Conservation (phyloP, 2,113 vertebrate genomes). For the Xenopus laevis region DNA sequence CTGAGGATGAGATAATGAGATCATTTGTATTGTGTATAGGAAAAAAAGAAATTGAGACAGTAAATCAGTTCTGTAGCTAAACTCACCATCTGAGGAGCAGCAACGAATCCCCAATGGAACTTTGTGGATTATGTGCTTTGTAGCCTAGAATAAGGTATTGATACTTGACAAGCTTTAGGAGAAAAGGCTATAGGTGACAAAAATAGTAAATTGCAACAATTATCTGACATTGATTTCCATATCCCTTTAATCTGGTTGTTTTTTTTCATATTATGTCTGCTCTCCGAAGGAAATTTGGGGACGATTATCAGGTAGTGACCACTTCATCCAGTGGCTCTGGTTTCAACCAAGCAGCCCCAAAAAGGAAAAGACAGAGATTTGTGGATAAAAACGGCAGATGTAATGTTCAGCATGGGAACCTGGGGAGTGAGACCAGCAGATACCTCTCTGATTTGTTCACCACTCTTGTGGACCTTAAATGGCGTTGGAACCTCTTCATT, state of each 20-base stretch:
- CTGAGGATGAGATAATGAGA: conserved; percentile 38
- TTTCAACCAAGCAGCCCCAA: conserved; percentile 76
- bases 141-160: conserved; percentile 2
- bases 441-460: conserved; percentile 98
- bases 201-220: background rate
- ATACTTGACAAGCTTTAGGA: conserved; percentile 4
- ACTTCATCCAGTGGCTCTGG: conserved; percentile 89
- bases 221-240: conserved; percentile 26
- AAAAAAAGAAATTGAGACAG: conserved; percentile 24
- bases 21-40: conserved; percentile 32
- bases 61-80: conserved; percentile 20
- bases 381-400: conserved; percentile 98
- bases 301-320: conserved; percentile 97
- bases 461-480: conserved; percentile 97
- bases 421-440: conserved; percentile 92
- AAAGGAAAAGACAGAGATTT: conserved; percentile 92
- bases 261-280: conserved; percentile 89
- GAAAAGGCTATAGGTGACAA: background rate
- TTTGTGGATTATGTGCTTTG: conserved; percentile 24
- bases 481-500: conserved; percentile 98
- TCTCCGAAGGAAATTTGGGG: conserved; percentile 96
- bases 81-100: background rate
- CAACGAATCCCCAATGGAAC: conserved; percentile 15
- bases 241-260: conserved; percentile 60
- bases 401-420: conserved; percentile 97